phyloP scores from a whole-genome alignment of 2,888 invertebrate species.

The Teleogryllus oceanicus region DNA sequence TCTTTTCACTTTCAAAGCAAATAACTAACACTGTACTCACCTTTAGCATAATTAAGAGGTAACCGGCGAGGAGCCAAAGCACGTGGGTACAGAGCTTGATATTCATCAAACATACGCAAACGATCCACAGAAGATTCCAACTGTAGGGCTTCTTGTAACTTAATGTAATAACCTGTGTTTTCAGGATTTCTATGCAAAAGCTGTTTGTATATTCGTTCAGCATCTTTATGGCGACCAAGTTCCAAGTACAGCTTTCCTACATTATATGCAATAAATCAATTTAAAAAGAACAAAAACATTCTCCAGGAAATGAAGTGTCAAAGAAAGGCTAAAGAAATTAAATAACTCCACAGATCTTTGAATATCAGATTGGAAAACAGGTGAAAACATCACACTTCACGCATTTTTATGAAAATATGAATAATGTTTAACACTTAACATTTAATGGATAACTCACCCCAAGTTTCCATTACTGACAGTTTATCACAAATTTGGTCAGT shows the following conservation, averaged over 20 bases:
- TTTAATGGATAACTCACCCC: conserved; percentile 58
- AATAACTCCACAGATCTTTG: no score
- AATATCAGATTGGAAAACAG: no score
- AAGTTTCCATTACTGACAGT: conserved; percentile 85
- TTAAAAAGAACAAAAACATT: conserved; percentile 27
- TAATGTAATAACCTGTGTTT: conserved; percentile 88
- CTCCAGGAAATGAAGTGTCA: background rate
- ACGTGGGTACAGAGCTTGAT: conserved; percentile 73
- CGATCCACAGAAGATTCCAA: conserved; percentile 69
- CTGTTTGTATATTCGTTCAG: conserved; percentile 76
- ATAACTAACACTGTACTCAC: conserved; percentile 43
- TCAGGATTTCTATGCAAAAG: conserved; percentile 93
- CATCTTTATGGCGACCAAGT: conserved; percentile 59
- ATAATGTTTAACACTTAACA: no score
- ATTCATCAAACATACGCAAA: conserved; percentile 75
- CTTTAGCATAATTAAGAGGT: conserved; percentile 80
- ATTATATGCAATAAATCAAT: conserved; percentile 48
- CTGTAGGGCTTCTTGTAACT: conserved; percentile 80
- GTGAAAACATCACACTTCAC: no score
- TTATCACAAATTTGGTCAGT: conserved; percentile 92
- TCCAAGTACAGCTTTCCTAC: conserved; percentile 57
- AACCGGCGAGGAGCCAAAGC: conserved; percentile 86
- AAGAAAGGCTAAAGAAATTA: no score
- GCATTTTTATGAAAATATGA: no score
- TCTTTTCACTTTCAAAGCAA: background rate